Evolutionary conservation across 2,888 invertebrate species (phyloP).

Genomic region (Panopea generosa): DNA sequence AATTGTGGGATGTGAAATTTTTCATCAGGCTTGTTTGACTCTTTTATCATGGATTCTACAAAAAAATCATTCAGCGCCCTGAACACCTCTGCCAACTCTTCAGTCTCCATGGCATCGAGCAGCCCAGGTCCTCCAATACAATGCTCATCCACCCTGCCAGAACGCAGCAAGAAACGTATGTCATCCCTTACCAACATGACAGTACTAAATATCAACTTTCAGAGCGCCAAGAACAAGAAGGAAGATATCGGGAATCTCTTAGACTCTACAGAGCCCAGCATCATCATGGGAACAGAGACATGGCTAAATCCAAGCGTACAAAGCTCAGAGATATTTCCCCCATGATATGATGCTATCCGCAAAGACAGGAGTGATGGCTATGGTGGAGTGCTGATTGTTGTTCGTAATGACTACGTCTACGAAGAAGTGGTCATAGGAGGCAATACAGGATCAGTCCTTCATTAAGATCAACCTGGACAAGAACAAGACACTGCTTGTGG

Average conservation of each 20-base stretch:
- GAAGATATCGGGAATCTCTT: constrained; percentile 1
- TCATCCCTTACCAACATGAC: neutral
- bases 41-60: too few relatives aligned
- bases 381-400: neutral
- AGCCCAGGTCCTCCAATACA: too few relatives aligned
- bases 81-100: too few relatives aligned
- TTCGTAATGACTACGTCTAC: too few relatives aligned
- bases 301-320: neutral
- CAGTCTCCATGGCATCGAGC: too few relatives aligned
- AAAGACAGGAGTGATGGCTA: neutral
- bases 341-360: neutral
- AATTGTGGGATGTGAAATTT: constrained; percentile 17
- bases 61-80: too few relatives aligned
- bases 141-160: too few relatives aligned
- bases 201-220: constrained; percentile 9
- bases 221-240: constrained; percentile 7
- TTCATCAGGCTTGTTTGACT: constrained; percentile 4
- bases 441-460: too few relatives aligned
- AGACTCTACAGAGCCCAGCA: too few relatives aligned
- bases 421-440: too few relatives aligned
- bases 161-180: too few relatives aligned
- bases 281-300: too few relatives aligned
- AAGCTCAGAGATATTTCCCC: constrained; percentile 16
- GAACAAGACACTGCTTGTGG: constrained; percentile 6
- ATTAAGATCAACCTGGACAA: neutral